These are phyloP conservation scores for Atherix ibis DNA, from an alignment of 2,888 invertebrate genomes.

Conservation along the genomic window DNA sequence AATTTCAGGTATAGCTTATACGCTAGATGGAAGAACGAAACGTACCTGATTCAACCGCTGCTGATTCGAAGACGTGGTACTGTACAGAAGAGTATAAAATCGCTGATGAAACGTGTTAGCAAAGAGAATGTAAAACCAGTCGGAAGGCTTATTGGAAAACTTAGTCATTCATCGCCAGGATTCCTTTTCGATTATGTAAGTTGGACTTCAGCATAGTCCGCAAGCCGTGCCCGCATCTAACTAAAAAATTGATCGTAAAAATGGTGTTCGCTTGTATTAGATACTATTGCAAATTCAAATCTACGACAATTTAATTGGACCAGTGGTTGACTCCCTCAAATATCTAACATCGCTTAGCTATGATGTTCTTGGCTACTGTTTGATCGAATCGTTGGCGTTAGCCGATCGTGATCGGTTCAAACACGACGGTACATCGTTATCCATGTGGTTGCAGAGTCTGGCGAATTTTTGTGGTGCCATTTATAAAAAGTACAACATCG, in stretches of 20 bases:
- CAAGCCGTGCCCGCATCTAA: too few species aligned
- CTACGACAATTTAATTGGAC: slow-evolving; percentile 86
- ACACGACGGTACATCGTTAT: slow-evolving; percentile 80
- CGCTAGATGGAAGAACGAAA: slow-evolving; percentile 91
- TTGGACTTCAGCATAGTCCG: slow-evolving; percentile 3
- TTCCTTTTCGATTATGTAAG: slow-evolving; percentile 88
- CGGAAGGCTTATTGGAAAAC: slow-evolving; percentile 89
- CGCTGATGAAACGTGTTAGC: slow-evolving; percentile 91
- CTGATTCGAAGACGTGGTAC: slow-evolving; percentile 72
- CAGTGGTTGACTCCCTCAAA: slow-evolving; percentile 95
- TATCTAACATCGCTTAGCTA: slow-evolving; percentile 89
- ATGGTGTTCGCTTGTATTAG: slow-evolving; percentile 24
- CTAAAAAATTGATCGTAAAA: too few species aligned
- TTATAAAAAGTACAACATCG: slow-evolving; percentile 94
- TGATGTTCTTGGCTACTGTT: slow-evolving; percentile 89
- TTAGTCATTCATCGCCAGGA: slow-evolving; percentile 90
- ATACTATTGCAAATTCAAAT: slow-evolving; percentile 70
- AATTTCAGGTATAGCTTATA: slow-evolving; percentile 64
- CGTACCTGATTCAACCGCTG: slow-evolving; percentile 63
- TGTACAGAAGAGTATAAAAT: slow-evolving; percentile 80
- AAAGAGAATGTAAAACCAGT: slow-evolving; percentile 97
- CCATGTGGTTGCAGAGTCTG: slow-evolving; percentile 85
- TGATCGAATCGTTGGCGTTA: slow-evolving; percentile 79
- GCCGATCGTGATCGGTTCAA: slow-evolving; percentile 64
- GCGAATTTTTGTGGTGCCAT: slow-evolving; percentile 92